phyloP scores from a whole-genome alignment of 2,888 invertebrate genomes.

The Eugnorisma glareosa region DNA sequence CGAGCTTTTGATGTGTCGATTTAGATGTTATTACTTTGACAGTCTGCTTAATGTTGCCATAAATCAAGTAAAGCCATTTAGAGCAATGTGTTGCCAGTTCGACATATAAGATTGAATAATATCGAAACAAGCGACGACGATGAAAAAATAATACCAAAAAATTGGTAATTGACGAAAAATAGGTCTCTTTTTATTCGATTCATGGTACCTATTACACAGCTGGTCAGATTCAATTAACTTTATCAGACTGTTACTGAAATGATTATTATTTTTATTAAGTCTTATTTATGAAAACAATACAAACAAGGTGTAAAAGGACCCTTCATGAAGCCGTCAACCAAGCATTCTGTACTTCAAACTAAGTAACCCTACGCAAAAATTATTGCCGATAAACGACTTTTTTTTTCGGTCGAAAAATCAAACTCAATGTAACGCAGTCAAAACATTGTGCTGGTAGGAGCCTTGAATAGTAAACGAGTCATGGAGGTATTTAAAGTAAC shows the following conservation, averaged over 20 bases:
- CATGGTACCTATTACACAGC: not conserved
- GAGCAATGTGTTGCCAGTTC: slow-evolving; percentile 51
- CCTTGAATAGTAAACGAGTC: too few relatives aligned
- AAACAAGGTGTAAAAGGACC: too few relatives aligned
- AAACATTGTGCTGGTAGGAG: too few relatives aligned
- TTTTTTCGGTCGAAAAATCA: too few relatives aligned
- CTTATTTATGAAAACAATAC: too few relatives aligned
- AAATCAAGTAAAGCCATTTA: slow-evolving; percentile 49
- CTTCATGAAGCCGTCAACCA: too few relatives aligned
- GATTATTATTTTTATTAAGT: not conserved
- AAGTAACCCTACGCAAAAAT: too few relatives aligned
- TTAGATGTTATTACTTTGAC: slow-evolving; percentile 45
- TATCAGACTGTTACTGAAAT: not conserved
- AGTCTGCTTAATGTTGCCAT: slow-evolving; percentile 41
- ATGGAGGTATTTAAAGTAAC: too few relatives aligned
- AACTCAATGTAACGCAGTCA: too few relatives aligned
- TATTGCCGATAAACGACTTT: too few relatives aligned
- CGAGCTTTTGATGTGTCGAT: slow-evolving; percentile 49
- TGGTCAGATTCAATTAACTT: slow-evolving; percentile 4
- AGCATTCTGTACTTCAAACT: too few relatives aligned
- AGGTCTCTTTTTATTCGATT: slow-evolving; percentile 8
- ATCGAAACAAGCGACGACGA: slow-evolving; percentile 21
- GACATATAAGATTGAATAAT: slow-evolving; percentile 17
- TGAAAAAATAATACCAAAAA: not conserved
- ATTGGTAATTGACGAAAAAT: not conserved